Base-by-base conservation (phyloP, 1,140 invertebrate genomes). In the Musca domestica region DNA sequence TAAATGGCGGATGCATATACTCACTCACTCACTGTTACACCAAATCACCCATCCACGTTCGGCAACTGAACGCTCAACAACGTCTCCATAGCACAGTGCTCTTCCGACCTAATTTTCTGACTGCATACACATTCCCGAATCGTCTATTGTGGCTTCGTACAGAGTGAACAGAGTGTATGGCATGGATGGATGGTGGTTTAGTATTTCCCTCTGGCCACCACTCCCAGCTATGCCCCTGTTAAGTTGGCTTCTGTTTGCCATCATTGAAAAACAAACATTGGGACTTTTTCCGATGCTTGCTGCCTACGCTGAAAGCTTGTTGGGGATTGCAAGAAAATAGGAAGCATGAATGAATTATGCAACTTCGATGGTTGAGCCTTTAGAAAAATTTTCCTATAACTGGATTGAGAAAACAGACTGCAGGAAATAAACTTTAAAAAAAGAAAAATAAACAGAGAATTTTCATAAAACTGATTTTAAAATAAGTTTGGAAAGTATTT, bases 81-180 rank as follows among this genome's bases (percentile, higher is more conserved):
- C 48, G 48, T 61, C 56, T 61, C 56, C 56, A 61, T 61, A 61
- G 56, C 56, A 61, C 56, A 61, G n/a, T 61, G 56, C 56, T 61
- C 56, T 61, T 61, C 56, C 56, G 56, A 61, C 56, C 56, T 61
- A 61, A 61, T 61, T 41, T 41, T 41, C 34, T 12, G 10, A 41
- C 34, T 41, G 12, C 12, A 10, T 41, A 41, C 34, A 41, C 4
- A 41, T 41, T 41, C 34, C 34, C 34, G 34, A 41, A 41, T 41
- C 34, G 34, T 41, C 34, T 41, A 41, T 41, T 41, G 34, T 41
- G 34, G 34, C 34, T 41, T 41, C 34, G 27, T 30, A 9, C 9
- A 9, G 27, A 4, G 9, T 30, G 9, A 3, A 9, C 27, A 30
- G 3, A 30, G 27, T 30, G 3, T 30, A 30, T 30, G 27, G 27